Evolutionary conservation across 2,113 vertebrate genomes (phyloP).

Genomic region (Sinocyclocheilus maitianheensis): DNA sequence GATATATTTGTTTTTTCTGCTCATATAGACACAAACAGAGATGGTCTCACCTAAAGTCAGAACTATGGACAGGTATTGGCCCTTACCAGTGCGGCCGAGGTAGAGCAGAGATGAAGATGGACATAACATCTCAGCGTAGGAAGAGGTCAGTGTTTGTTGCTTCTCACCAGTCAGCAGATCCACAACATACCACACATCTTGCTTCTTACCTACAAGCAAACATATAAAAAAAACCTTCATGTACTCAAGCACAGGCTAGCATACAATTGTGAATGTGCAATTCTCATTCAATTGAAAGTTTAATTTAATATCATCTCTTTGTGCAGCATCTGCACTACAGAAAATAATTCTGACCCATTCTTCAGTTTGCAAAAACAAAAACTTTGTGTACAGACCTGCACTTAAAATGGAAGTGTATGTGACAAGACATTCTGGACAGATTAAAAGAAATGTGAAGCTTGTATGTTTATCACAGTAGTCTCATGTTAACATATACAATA

Average conservation of each 20-base stretch:
- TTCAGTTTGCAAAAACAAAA: background rate
- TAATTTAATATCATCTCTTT: background rate
- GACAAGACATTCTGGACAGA: background rate
- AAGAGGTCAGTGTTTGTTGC: slow-evolving; percentile 93
- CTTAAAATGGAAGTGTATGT: background rate
- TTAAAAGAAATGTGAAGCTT: background rate
- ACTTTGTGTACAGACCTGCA: background rate
- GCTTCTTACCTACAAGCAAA: slow-evolving; percentile 88
- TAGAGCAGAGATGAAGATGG: slow-evolving; percentile 94
- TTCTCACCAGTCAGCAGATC: slow-evolving; percentile 97
- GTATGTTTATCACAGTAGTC: background rate
- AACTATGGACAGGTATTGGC: background rate
- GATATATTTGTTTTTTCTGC: background rate
- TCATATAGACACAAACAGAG: background rate
- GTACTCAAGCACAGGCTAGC: background rate
- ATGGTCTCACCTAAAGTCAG: too few relatives aligned
- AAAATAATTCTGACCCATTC: background rate
- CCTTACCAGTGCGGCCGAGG: slow-evolving; percentile 91
- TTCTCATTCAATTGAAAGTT: background rate
- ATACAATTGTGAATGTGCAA: background rate
- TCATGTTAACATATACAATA: background rate
- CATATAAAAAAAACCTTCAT: slow-evolving; percentile 23
- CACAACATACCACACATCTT: slow-evolving; percentile 95
- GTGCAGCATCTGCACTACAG: background rate
- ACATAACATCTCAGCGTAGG: slow-evolving; percentile 92